These are phyloP conservation scores for Oryzias javanicus DNA, from an alignment of 2,113 vertebrate species.

Conservation along the genomic window DNA sequence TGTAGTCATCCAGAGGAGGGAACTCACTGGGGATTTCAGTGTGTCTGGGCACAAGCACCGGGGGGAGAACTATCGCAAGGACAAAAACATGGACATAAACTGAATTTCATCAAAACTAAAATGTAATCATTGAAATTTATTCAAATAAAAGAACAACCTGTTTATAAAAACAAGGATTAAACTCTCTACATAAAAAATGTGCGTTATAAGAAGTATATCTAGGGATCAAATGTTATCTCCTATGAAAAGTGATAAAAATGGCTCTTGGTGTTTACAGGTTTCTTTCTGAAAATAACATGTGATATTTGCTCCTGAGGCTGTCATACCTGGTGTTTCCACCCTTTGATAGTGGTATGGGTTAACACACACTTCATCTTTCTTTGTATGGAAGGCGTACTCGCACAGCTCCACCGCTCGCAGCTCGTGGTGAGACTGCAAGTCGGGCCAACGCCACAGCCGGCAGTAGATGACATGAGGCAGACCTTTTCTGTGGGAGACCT, in stretches of 20 bases:
- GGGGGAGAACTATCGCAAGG: slow-evolving; percentile 85
- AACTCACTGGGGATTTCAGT: slow-evolving; percentile 95
- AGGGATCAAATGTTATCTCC: too few species aligned
- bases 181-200: too few species aligned
- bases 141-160: too few species aligned
- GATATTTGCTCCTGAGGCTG: background rate
- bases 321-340: slow-evolving; percentile 95
- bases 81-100: slow-evolving; percentile 11
- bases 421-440: slow-evolving; percentile 98
- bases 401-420: slow-evolving; percentile 96
- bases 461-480: slow-evolving; percentile 98
- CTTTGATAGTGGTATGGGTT: slow-evolving; percentile 99
- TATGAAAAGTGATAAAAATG: too few species aligned
- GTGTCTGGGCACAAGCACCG: slow-evolving; percentile 94
- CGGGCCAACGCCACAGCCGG: slow-evolving; percentile 97
- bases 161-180: too few species aligned
- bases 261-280: background rate
- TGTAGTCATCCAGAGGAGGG: slow-evolving; percentile 95
- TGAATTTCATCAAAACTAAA: too few species aligned
- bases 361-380: slow-evolving; percentile 98
- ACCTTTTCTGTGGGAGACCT: slow-evolving; percentile 96
- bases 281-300: background rate
- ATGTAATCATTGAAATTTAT: too few species aligned
- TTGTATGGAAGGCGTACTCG: slow-evolving; percentile 97
- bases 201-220: too few species aligned